phyloP scores from a whole-genome alignment of 2,113 vertebrate genomes.

The Micronycteris hirsuta region DNA sequence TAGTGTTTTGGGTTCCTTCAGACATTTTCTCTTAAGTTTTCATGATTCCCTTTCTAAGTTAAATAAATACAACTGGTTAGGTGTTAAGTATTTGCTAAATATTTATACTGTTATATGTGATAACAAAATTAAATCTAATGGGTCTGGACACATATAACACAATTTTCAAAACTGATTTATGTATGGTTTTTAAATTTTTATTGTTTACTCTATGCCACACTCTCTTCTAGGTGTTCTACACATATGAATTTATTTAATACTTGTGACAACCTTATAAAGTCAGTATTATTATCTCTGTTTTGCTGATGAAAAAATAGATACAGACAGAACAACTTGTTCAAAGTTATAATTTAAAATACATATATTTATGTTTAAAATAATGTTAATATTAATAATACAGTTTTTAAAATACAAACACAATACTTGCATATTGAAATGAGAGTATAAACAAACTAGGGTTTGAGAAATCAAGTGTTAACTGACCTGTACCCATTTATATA shows the following conservation, averaged over 20 bases:
- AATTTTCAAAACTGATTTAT: neutral
- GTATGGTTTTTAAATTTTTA: constrained; percentile 7
- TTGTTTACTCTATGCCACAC: neutral
- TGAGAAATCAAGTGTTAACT: neutral
- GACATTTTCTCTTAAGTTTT: constrained; percentile 33
- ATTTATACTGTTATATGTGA: neutral
- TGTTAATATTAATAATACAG: neutral
- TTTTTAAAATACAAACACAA: neutral
- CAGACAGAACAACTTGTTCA: neutral
- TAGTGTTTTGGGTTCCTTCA: neutral
- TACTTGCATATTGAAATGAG: neutral
- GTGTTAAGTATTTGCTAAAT: neutral
- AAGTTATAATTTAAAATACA: neutral
- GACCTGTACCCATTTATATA: neutral
- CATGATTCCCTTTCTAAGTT: neutral
- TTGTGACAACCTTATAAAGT: neutral
- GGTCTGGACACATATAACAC: neutral
- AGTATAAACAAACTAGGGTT: neutral
- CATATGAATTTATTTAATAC: neutral
- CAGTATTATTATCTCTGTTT: neutral
- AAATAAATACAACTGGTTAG: neutral
- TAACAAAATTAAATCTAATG: neutral
- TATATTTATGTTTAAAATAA: neutral
- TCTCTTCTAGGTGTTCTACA: neutral
- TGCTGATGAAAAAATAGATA: neutral